Conservation (phyloP, 2,113 vertebrate genomes). For the Oreotrochilus melanogaster region DNA sequence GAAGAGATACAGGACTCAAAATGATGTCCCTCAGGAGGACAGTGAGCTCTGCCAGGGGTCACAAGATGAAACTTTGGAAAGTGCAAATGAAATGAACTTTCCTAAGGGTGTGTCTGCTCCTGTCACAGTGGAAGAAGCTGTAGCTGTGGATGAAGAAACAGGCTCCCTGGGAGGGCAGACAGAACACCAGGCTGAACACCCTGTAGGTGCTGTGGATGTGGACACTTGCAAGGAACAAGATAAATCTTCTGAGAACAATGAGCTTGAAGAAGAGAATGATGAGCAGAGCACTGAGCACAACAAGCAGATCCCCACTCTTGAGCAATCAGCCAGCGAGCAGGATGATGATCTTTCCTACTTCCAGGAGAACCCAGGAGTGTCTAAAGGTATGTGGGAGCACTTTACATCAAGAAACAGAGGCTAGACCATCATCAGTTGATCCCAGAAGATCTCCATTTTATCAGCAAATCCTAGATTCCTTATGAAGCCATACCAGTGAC, state of each 20-base stretch:
- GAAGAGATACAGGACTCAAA: constrained; percentile 36
- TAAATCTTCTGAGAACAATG: not conserved
- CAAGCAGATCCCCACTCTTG: not conserved
- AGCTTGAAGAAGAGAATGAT: not conserved
- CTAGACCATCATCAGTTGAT: not conserved
- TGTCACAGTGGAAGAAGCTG: not conserved
- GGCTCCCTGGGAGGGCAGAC: not conserved
- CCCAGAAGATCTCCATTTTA: not conserved
- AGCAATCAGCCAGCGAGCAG: constrained; percentile 14
- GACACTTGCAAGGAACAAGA: constrained; percentile 11
- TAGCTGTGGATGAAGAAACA: not conserved
- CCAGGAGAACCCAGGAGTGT: constrained; percentile 40
- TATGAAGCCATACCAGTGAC: not conserved
- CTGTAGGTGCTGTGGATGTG: not conserved
- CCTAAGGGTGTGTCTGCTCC: not conserved
- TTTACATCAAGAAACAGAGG: not conserved
- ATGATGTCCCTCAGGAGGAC: not conserved
- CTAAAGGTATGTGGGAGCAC: constrained; percentile 59
- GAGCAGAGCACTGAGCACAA: not conserved
- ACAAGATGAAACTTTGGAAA: not conserved
- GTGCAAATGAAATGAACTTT: not conserved
- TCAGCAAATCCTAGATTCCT: not conserved
- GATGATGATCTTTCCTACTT: not conserved
- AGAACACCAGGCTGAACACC: not conserved
- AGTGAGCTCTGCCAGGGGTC: not conserved